These are phyloP conservation scores for Cheilosia impressa DNA, from an alignment of 2,888 invertebrate species.

Conservation along the genomic window DNA sequence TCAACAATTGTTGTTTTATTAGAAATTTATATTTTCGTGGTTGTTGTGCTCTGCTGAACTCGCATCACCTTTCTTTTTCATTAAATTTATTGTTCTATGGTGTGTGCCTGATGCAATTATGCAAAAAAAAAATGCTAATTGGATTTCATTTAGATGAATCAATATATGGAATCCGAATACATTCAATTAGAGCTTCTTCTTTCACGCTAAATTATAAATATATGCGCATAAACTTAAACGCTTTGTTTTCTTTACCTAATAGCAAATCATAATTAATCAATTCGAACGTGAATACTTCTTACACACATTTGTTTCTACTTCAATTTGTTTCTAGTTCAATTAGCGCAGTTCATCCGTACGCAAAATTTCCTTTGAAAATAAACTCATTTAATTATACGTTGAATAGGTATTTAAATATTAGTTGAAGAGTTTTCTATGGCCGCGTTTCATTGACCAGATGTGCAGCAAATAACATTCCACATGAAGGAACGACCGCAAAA, in stretches of 20 bases:
- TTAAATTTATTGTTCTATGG: constrained; percentile 16
- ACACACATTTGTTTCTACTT: not conserved
- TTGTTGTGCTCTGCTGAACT: constrained; percentile 27
- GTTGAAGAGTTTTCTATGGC: too few relatives aligned
- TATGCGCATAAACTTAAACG: too few relatives aligned
- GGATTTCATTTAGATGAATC: constrained; percentile 7
- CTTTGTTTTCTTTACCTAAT: not conserved
- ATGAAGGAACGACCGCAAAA: too few relatives aligned
- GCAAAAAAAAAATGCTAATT: constrained; percentile 18
- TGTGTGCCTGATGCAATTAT: constrained; percentile 1
- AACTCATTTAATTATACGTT: too few relatives aligned
- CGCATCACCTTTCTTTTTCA: constrained; percentile 28
- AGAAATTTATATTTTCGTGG: not conserved
- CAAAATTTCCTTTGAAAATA: too few relatives aligned
- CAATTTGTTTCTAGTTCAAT: not conserved
- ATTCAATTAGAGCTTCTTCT: not conserved
- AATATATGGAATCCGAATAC: not conserved
- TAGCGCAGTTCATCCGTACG: too few relatives aligned
- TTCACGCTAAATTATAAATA: constrained; percentile 9
- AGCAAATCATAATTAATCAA: not conserved
- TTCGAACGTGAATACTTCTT: too few relatives aligned
- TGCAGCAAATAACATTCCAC: too few relatives aligned
- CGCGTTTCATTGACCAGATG: too few relatives aligned
- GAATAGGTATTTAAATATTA: too few relatives aligned
- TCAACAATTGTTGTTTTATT: not conserved